Evolutionary conservation across 2,797 vertebrate species (phyloP), one percentile per base, ranked within the genome.

Genomic region (Tiaroga cobitis): DNA sequence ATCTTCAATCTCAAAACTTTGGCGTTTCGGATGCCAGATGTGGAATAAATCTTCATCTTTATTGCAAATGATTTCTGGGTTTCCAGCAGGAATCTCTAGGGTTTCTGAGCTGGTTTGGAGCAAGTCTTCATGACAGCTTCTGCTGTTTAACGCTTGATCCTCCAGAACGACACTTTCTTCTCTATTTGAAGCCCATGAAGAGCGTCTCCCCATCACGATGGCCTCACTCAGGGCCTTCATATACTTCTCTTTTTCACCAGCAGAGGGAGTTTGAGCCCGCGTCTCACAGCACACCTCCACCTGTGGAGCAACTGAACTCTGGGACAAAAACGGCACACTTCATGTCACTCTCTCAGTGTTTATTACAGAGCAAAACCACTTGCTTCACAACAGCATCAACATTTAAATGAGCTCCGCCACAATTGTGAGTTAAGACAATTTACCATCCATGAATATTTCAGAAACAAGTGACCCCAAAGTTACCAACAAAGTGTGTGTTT

Each of bases 261-360:
- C 13, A 87, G 76, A 85, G 77, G 81, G 39, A 51, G 7, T 54
- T 63, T 54, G 32, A 46, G 59, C 65, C 74, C 87, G 83, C 11
- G 74, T 26, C 67, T 59, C 77, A 77, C 83, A 18, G 85, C 49
- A 2, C 87, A 80, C 10, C 0, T 93, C 89, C 3, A 93, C 94
- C 0, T 90, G 92, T 2, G 94, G 91, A 93, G 94, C 92, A 94
- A 95, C 56, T 92, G 96, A 91, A 92, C 94, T 90, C 97, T 97
- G 88, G 92, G 92, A 11, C 95, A 93, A 72, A 96, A 91, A 95
- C 96, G 91, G 34, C 93, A 2, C 70, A 0, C 5, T 46, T 92
- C 79, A 91, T 49, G 78, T 67, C 2, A 67, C 21, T 11, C 68
- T 80, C 81, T 16, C 13, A n/a, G 46, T 9, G 24, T 77, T 69